Evolutionary conservation across 2,797 vertebrate species (phyloP), one percentile per base, ranked within the genome.

Genomic region (Thaleichthys pacificus): DNA sequence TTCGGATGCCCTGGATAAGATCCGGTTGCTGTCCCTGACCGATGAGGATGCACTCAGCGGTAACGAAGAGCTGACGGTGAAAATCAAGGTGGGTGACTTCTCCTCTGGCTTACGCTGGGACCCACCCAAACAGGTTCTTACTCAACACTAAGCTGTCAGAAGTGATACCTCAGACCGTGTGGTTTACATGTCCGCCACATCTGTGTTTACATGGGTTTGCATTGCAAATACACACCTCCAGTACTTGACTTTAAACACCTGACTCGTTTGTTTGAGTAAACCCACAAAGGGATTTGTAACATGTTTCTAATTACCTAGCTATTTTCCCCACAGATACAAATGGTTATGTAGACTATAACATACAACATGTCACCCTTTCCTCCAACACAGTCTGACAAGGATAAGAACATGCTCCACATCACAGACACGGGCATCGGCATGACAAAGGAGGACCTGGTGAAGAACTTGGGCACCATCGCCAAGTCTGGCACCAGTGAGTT

Each of bases 401-500:
- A 96, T 76, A 96, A 95, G 91, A 96, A 96, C 70, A 93, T 96
- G 93, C 91, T 96, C 54, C 95, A 96, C 11, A 93, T 96, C 80
- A 96, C 95, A 11, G 95, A 96, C 77, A 96, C 95, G 0, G 95
- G 95, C 54, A 91, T 96, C 70, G 95, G 95, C 77, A 96, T 96
- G 95, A 96, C 95, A 49, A 94, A 94, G 74, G 94, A 95, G 11
- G 95, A 96, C 54, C 64, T 96, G 19, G 92, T 96, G 42, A 96
- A 92, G 86, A 96, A 96, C 80, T 82, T 96, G 64, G 95, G 95
- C 75, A 96, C 95, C 61, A 96, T 96, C 81, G 95, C 95, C 14
- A 96, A 96, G 78, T 96, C 95, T 1, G 95, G 95, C 80, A 96
- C 95, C 51, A 96, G 95, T 70, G 95, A 96, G 88, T 96, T 96